Conservation (phyloP, 1,140 invertebrate species). For the Calliopsis andreniformis region DNA sequence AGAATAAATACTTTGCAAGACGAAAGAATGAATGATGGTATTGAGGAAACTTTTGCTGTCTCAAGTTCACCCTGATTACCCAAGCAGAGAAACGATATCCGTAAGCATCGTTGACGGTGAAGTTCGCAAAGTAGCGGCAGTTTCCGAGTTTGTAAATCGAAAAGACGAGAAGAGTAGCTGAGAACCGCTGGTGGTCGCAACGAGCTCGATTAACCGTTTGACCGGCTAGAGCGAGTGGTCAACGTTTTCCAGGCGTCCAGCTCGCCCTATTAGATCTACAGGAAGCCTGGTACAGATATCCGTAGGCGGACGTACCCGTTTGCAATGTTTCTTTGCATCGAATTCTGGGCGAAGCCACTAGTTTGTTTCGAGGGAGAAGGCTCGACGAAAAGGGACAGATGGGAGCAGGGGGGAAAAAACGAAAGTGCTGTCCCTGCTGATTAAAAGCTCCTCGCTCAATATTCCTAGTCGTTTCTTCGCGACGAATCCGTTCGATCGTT, state of each 20-base stretch:
- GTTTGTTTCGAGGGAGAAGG: conserved; percentile 46
- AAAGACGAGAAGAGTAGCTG: conserved; percentile 44
- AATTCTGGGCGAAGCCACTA: conserved; percentile 44
- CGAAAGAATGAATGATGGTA: not conserved
- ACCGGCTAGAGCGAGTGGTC: conserved; percentile 68
- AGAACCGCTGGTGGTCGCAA: conserved; percentile 72
- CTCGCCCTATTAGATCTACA: conserved; percentile 65
- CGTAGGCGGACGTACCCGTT: conserved; percentile 60
- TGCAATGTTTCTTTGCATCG: conserved; percentile 72
- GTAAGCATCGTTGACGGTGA: not conserved
- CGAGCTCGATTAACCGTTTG: conserved; percentile 75
- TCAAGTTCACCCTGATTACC: not conserved
- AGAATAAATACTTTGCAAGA: too few species aligned
- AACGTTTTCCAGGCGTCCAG: conserved; percentile 68
- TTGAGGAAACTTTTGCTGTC: not conserved
- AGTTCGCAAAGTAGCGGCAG: not conserved
- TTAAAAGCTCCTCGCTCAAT: conserved; percentile 54
- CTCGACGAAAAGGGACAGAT: conserved; percentile 30
- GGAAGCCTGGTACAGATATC: conserved; percentile 57
- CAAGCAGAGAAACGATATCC: not conserved
- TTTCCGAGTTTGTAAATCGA: conserved; percentile 12
- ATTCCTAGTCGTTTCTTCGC: conserved; percentile 29
- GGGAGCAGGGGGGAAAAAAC: not conserved
- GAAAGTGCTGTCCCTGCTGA: conserved; percentile 27
- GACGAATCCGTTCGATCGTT: conserved; percentile 28